Evolutionary conservation across 2,888 invertebrate genomes (phyloP).

Genomic region (Phalera bucephala): DNA sequence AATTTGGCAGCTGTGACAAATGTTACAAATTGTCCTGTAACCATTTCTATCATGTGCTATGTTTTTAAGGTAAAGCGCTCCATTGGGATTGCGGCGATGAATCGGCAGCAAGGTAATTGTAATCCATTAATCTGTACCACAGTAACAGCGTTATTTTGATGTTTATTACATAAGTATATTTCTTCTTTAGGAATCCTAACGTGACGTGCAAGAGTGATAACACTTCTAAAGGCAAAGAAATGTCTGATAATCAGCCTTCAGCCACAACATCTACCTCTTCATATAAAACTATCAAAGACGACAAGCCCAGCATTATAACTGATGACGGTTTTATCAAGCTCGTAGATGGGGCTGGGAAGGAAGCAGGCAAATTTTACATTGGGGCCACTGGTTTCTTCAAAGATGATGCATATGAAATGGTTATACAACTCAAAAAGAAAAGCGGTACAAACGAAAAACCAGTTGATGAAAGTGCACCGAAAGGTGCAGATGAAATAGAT

Average conservation of each 20-base stretch:
- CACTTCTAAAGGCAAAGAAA: slow-evolving; percentile 12
- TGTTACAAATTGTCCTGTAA: too few species aligned
- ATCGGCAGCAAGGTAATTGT: slow-evolving; percentile 25
- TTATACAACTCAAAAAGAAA: slow-evolving; percentile 71
- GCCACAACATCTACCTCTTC: slow-evolving; percentile 50
- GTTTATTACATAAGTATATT: background rate
- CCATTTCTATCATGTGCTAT: background rate
- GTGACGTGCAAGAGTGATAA: slow-evolving; percentile 12
- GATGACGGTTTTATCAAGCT: slow-evolving; percentile 55
- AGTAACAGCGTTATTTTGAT: background rate
- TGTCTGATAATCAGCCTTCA: slow-evolving; percentile 26
- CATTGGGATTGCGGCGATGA: slow-evolving; percentile 32
- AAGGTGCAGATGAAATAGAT: slow-evolving; percentile 5
- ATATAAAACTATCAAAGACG: slow-evolving; percentile 48
- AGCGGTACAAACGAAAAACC: slow-evolving; percentile 31
- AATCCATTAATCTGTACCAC: background rate
- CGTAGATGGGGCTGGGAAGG: slow-evolving; percentile 51
- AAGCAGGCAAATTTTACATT: slow-evolving; percentile 65
- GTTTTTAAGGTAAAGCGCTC: slow-evolving; percentile 13
- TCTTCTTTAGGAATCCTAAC: slow-evolving; percentile 13
- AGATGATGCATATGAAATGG: slow-evolving; percentile 69
- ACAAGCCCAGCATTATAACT: slow-evolving; percentile 31
- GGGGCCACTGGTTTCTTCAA: slow-evolving; percentile 65
- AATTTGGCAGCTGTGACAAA: too few species aligned
- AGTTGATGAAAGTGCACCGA: slow-evolving; percentile 7